Evolutionary conservation across 2,797 vertebrate species (phyloP).

Genomic region (Sebastes nivosus): DNA sequence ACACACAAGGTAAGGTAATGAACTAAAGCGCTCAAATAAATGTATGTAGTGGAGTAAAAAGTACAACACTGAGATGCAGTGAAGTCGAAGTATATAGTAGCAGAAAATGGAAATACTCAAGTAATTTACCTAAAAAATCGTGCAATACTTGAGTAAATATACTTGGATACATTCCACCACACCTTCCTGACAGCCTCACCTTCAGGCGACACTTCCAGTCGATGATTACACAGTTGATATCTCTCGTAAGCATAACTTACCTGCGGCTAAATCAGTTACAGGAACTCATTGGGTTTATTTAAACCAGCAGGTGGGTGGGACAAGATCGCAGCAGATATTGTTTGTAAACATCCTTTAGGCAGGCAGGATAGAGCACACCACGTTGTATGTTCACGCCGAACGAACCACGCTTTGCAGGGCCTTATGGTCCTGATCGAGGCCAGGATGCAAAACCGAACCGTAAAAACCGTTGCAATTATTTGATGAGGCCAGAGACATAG

Average conservation of each 20-base stretch:
- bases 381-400: too few species aligned
- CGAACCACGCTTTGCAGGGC: too few species aligned
- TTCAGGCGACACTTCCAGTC: not conserved
- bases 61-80: not conserved
- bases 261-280: not conserved
- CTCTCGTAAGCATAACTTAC: not conserved
- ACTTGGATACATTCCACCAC: not conserved
- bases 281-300: not conserved
- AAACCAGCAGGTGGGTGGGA: not conserved
- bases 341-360: too few species aligned
- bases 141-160: not conserved
- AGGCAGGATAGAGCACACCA: too few species aligned
- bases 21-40: not conserved
- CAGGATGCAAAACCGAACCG: too few species aligned
- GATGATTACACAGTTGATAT: not conserved
- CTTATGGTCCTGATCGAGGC: too few species aligned
- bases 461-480: rapidly evolving
- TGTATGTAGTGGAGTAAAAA: not conserved
- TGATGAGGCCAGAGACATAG: too few species aligned
- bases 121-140: not conserved
- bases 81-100: not conserved
- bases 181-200: not conserved
- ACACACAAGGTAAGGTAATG: not conserved
- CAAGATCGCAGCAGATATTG: not conserved
- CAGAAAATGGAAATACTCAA: not conserved